These are phyloP conservation scores for Symphodus melops DNA, from an alignment of 2,113 vertebrate species.

Conservation along the genomic window DNA sequence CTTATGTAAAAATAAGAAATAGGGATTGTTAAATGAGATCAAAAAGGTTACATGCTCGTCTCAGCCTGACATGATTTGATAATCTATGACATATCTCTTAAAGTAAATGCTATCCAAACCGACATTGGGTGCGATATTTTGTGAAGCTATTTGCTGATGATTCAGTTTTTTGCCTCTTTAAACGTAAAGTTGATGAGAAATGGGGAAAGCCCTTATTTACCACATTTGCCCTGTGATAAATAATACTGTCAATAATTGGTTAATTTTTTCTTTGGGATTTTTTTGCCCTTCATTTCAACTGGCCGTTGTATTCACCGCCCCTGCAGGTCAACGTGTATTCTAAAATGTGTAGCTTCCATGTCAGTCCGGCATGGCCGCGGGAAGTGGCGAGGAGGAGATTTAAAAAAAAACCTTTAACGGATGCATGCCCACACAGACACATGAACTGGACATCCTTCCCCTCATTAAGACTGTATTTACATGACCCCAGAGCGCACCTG, in stretches of 20 bases:
- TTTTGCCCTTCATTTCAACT: conserved; percentile 21
- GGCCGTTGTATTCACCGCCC: conserved; percentile 41
- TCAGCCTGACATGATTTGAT: no score
- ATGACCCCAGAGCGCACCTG: no score
- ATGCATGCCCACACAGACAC: no score
- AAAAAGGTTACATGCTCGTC: no score
- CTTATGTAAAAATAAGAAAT: no score
- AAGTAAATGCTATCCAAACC: background rate
- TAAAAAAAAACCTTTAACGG: no score
- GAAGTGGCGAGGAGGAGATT: no score
- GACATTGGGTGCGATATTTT: background rate
- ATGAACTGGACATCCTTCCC: no score
- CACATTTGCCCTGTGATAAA: background rate
- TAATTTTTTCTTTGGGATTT: conserved; percentile 17
- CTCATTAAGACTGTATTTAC: no score
- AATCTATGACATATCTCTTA: background rate
- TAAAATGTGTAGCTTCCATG: conserved; percentile 39
- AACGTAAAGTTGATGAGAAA: conserved; percentile 27
- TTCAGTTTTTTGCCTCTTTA: conserved; percentile 7
- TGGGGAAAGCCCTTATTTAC: background rate
- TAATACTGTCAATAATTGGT: conserved; percentile 54
- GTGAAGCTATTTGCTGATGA: conserved; percentile 3
- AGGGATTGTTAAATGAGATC: no score
- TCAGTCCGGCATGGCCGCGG: conserved; percentile 36
- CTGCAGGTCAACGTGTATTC: conserved; percentile 48